Evolutionary conservation across 2,888 invertebrate genomes (phyloP).

Genomic region (Metopia argyrocephala): DNA sequence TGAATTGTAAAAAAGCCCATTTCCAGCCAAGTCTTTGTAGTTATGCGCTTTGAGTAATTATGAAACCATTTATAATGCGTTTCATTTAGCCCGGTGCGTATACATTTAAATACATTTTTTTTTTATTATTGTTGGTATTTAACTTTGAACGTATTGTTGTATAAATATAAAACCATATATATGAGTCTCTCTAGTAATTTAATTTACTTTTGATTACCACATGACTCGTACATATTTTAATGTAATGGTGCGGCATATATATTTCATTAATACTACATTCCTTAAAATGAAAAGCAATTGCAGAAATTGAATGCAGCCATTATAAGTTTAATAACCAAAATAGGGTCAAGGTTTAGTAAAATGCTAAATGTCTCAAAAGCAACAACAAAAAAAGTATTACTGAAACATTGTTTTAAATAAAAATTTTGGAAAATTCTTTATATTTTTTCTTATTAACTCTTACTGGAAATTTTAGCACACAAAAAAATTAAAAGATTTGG

Average conservation of each 20-base stretch:
- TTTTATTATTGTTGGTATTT: slow-evolving; percentile 13
- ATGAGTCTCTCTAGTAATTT: background rate
- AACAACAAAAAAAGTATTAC: no score
- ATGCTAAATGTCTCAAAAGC: no score
- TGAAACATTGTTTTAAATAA: no score
- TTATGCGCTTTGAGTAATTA: slow-evolving; percentile 54
- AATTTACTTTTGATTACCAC: background rate
- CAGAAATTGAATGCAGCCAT: background rate
- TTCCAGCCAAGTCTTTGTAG: slow-evolving; percentile 42
- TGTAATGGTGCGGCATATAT: background rate
- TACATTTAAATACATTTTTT: background rate
- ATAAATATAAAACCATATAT: slow-evolving; percentile 34
- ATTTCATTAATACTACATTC: background rate
- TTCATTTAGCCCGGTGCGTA: slow-evolving; percentile 7
- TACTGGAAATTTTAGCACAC: no score
- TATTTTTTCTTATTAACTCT: no score
- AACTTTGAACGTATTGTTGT: slow-evolving; percentile 42
- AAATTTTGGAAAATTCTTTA: no score
- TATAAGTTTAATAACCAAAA: background rate
- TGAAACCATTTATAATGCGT: slow-evolving; percentile 57
- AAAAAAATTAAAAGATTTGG: no score
- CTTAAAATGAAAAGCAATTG: background rate
- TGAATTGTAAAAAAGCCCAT: background rate
- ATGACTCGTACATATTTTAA: background rate
- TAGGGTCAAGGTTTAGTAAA: background rate